Percentiles rank a stretch among this genome's conserved stretches.
Evolutionary conservation across 2,888 invertebrate species (phyloP).

Genomic region (Liodrosophila aerea): DNA sequence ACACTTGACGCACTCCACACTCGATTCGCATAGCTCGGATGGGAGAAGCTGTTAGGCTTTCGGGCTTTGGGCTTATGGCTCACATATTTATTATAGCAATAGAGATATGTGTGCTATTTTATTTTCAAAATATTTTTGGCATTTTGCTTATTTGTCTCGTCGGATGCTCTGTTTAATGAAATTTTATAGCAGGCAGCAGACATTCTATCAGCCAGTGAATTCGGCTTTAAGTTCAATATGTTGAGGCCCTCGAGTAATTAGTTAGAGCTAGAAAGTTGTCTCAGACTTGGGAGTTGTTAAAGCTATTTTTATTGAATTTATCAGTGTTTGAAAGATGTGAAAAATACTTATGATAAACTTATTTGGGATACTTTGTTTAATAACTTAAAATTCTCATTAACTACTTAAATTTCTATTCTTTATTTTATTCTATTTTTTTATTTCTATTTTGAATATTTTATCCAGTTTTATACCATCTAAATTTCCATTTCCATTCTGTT

Average conservation of each 20-base stretch:
- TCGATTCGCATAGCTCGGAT: slow-evolving; percentile 37
- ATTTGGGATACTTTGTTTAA: too few species aligned
- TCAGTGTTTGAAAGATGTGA: too few species aligned
- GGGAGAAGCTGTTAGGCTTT: slow-evolving; percentile 16
- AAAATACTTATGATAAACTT: too few species aligned
- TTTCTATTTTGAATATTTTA: too few species aligned
- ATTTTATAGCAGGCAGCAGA: neutral
- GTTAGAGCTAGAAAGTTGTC: neutral
- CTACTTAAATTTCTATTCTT: too few species aligned
- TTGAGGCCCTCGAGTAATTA: slow-evolving; percentile 4
- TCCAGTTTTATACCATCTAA: slow-evolving; percentile 46
- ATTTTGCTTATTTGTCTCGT: slow-evolving; percentile 24
- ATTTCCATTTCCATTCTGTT: slow-evolving; percentile 40
- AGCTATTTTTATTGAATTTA: too few species aligned
- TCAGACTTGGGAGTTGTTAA: too few species aligned
- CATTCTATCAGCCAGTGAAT: neutral
- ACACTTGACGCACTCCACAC: neutral
- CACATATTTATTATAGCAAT: slow-evolving; percentile 63
- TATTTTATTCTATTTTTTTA: too few species aligned
- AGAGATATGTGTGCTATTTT: slow-evolving; percentile 56
- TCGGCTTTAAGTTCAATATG: too few species aligned
- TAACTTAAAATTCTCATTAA: too few species aligned
- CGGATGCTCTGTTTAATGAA: slow-evolving; percentile 1
- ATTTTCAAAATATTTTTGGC: slow-evolving; percentile 41
- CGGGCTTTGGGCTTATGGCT: slow-evolving; percentile 13